Percentiles rank a stretch among this genome's conserved stretches.
These are phyloP conservation scores for Parazoanthus swiftii DNA, from an alignment of 92 coral and sea anemone species.

Conservation along the genomic window DNA sequence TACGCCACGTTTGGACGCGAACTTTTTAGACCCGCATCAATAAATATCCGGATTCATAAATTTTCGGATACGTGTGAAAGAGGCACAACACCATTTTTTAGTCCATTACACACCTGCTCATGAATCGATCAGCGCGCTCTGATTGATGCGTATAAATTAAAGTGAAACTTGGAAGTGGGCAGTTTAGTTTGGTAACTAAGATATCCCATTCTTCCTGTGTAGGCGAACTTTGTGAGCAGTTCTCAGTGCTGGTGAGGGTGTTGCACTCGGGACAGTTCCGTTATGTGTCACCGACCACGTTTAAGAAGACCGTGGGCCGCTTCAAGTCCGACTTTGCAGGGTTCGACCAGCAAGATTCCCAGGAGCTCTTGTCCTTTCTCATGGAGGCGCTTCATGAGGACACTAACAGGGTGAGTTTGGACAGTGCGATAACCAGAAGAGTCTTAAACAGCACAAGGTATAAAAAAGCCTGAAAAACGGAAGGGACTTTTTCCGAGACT, in stretches of 20 bases:
- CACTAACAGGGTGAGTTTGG: slow-evolving; percentile 70
- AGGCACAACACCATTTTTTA: not conserved
- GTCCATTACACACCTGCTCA: not conserved
- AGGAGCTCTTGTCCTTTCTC: slow-evolving; percentile 84
- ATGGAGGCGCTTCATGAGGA: slow-evolving; percentile 95
- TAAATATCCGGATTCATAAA: no score
- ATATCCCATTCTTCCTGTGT: not conserved
- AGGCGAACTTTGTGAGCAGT: slow-evolving; percentile 89
- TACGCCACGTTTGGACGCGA: no score
- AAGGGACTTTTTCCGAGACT: no score
- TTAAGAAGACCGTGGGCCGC: slow-evolving; percentile 86
- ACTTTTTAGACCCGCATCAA: no score
- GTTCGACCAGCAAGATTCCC: slow-evolving; percentile 96
- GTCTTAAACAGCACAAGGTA: no score
- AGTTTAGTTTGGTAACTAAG: not conserved
- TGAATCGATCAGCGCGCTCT: not conserved
- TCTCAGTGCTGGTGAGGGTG: slow-evolving; percentile 78
- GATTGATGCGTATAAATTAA: no score
- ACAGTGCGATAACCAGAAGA: no score
- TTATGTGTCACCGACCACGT: slow-evolving; percentile 77
- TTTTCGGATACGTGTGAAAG: no score
- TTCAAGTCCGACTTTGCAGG: slow-evolving; percentile 86
- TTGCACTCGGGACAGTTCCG: slow-evolving; percentile 82
- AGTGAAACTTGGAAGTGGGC: not conserved
- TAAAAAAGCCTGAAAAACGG: no score